Evolutionary conservation across 2,888 invertebrate species (phyloP), one percentile per base, ranked within the genome.

Genomic region (Amblyjoppa fuscipennis): DNA sequence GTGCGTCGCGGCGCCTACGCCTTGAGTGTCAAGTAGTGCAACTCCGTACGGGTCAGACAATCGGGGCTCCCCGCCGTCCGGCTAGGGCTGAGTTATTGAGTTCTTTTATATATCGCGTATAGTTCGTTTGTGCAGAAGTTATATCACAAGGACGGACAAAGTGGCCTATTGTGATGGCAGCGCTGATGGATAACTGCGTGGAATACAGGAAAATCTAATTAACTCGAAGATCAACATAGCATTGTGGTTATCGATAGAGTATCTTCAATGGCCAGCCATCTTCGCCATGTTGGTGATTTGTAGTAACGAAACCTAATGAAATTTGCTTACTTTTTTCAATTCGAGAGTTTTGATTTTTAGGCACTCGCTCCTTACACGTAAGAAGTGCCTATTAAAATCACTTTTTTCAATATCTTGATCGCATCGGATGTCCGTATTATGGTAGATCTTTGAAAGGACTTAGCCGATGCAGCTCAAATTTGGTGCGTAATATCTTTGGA

Each of bases 1-100:
- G 74, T 61, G 74, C 74, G 61, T 61, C 74, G 45, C 45, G 28
- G 16, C 61, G 61, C 61, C 74, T 75, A 45, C 49, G 45, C 41
- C 38, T 31, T 31, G 49, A 31, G 74, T 61, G 45, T 31, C 74
- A 75, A 75, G 61, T 75, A 75, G 13, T 69, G 6, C 20, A 31
- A 9, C 28, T 69, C n/a, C 41, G 31, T 20, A n/a, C 5, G 53
- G 31, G 38, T 38, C 56, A 34, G 73, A 25, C 53, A 16, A 53
- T 16, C 11, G 51, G 11, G 41, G 3, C 41, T 11, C 41, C 38
- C 11, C 7, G 11, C 41, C 41, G 1, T 9, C 41, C 41, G 3
- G 9, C 28, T 13, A 31, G 61, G 28, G 31, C 25, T 28, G 28
- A 61, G 61, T 61, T 61, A 34, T 61, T 16, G 34, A 61, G 61